Conservation (phyloP, 2,113 vertebrate genomes). For the Porphyrio hochstetteri region DNA sequence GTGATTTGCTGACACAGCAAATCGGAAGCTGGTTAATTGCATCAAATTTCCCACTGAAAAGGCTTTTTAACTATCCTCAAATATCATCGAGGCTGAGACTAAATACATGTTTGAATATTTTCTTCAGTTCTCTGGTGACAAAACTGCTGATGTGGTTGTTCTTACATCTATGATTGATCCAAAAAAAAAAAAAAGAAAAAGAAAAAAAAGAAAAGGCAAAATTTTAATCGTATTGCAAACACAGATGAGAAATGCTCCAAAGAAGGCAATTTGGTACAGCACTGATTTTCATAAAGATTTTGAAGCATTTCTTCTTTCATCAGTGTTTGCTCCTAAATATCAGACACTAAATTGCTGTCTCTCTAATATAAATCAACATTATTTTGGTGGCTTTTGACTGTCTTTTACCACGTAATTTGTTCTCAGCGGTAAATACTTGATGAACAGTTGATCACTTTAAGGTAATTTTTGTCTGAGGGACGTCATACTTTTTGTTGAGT, state of each 20-base stretch:
- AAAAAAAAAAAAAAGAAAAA: not conserved
- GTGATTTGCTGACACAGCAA: constrained; percentile 62
- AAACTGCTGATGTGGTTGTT: constrained; percentile 72
- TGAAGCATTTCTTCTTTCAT: constrained; percentile 40
- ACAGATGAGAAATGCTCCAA: constrained; percentile 64
- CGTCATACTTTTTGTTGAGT: not conserved
- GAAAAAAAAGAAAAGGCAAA: constrained; percentile 38
- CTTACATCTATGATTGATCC: constrained; percentile 54
- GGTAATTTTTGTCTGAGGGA: not conserved
- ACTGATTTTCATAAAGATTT: constrained; percentile 62
- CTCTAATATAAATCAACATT: constrained; percentile 1
- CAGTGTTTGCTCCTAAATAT: constrained; percentile 59
- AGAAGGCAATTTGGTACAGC: constrained; percentile 48
- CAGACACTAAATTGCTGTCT: constrained; percentile 26
- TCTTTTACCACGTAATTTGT: constrained; percentile 11
- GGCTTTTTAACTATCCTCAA: constrained; percentile 63
- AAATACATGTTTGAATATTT: constrained; percentile 57
- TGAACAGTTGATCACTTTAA: not conserved
- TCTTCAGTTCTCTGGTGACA: constrained; percentile 52
- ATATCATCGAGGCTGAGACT: constrained; percentile 53
- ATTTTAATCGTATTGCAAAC: constrained; percentile 67
- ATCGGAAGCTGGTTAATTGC: constrained; percentile 74
- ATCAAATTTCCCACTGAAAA: constrained; percentile 70
- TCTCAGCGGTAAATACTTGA: constrained; percentile 32
- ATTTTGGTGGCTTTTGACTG: constrained; percentile 28